Base-by-base conservation (phyloP, 23 tunicate species). In the Styela clava region DNA sequence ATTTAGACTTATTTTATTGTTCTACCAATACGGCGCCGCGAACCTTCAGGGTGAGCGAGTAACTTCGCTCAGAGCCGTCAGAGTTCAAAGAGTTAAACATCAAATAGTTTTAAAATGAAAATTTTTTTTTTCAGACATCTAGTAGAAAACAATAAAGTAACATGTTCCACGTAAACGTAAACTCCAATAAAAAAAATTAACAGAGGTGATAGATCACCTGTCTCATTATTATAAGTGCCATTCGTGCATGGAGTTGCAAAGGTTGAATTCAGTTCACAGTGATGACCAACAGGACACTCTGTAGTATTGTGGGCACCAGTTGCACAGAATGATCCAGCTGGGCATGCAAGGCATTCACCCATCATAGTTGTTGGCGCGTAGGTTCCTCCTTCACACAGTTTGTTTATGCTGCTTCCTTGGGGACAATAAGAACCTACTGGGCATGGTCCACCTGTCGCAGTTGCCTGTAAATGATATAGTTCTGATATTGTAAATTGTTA, bases 171-270 rank as follows among this genome's bases (percentile, higher is more conserved):
- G n/a, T n/a, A n/a, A n/a, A n/a, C n/a, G n/a, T n/a, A n/a, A n/a
- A n/a, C n/a, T n/a, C n/a, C n/a, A n/a, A n/a, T n/a, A n/a, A n/a
- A n/a, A n/a, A n/a, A n/a, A n/a, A n/a, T n/a, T n/a, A n/a, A n/a
- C n/a, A n/a, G n/a, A n/a, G n/a, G n/a, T n/a, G n/a, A n/a, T n/a
- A n/a, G n/a, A n/a, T n/a, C n/a, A 92, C 98, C 93, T 30, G 98
- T 93, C 69, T 84, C 93, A 64, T 87, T 87, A 33, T 86, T 94
- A 73, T 62, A 94, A 19, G 98, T 88, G 72, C 98, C 98, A 61
- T 85, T 87, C 28, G 77, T 79, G 80, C 98, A 94, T 25, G 95
- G 83, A 3, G 69, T 62, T 3, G 90, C 83, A 34, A 16, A 31
- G 0, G 85, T 77, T 18, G 91, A 85, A 2, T 74, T 79, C 35